Conservation (phyloP, 2,797 vertebrate species). For the Steatocranus sp. region DNA sequence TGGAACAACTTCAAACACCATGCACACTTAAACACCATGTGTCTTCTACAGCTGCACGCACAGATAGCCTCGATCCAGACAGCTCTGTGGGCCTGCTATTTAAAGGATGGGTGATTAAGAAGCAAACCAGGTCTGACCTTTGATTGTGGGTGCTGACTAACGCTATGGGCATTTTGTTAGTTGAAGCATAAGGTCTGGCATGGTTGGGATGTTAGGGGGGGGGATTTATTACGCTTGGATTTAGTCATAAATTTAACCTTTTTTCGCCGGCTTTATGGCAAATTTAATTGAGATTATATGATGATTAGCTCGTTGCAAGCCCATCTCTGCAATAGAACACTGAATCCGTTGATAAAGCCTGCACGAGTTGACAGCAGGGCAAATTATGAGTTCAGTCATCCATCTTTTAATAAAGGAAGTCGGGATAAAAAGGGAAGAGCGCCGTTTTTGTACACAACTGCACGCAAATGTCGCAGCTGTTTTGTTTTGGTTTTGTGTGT, state of each 20-base stretch:
- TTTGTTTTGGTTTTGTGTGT: neutral
- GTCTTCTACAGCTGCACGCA: slow-evolving; percentile 32
- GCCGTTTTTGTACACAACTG: slow-evolving; percentile 16
- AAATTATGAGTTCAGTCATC: slow-evolving; percentile 31
- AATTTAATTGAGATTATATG: neutral
- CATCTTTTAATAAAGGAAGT: slow-evolving; percentile 24
- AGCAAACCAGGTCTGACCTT: slow-evolving; percentile 70
- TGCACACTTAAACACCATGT: slow-evolving; percentile 25
- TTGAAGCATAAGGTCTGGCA: slow-evolving; percentile 41
- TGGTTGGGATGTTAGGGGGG: slow-evolving; percentile 15
- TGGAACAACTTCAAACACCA: neutral
- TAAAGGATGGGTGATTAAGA: slow-evolving; percentile 71
- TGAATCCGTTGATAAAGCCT: slow-evolving; percentile 13
- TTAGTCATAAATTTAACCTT: slow-evolving; percentile 33
- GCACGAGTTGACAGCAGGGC: slow-evolving; percentile 23
- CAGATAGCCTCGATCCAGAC: slow-evolving; percentile 48
- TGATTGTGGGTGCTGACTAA: slow-evolving; percentile 67
- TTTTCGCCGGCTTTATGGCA: neutral
- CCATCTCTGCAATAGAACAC: neutral
- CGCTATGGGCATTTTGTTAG: slow-evolving; percentile 55
- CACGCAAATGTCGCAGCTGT: slow-evolving; percentile 37
- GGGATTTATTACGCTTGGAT: slow-evolving; percentile 30
- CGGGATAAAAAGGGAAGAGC: slow-evolving; percentile 18
- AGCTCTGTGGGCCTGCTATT: slow-evolving; percentile 57
- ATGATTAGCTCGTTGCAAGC: neutral